Conservation (phyloP, 2,888 invertebrate species). For the Drosophila subsilvestris region DNA sequence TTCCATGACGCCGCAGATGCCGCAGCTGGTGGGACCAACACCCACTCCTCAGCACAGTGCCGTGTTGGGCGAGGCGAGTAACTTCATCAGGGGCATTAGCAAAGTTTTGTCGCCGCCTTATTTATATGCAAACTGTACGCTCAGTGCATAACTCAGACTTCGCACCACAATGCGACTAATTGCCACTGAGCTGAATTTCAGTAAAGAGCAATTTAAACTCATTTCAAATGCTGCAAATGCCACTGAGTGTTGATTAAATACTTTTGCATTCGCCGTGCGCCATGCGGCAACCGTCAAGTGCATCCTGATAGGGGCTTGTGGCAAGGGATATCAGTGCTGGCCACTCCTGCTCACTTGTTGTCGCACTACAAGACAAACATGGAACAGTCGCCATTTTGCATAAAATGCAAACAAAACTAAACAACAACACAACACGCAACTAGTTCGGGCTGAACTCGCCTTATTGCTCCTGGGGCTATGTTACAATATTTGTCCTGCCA, state of each 20-base stretch:
- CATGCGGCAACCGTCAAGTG: constrained; percentile 37
- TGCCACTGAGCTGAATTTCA: constrained; percentile 20
- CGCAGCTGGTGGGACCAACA: background rate
- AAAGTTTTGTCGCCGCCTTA: constrained; percentile 48
- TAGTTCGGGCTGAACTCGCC: constrained; percentile 33
- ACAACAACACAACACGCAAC: constrained; percentile 41
- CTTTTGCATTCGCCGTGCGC: constrained; percentile 21
- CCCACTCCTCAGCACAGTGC: too few relatives aligned
- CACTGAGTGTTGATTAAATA: constrained; percentile 66
- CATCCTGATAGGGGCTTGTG: constrained; percentile 34
- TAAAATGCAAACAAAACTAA: constrained; percentile 41
- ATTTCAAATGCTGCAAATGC: constrained; percentile 20
- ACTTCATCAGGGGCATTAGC: constrained; percentile 60
- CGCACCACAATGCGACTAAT: constrained; percentile 62
- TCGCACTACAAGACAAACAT: constrained; percentile 39
- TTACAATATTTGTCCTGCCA: constrained; percentile 53
- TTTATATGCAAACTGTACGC: constrained; percentile 59
- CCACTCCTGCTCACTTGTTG: constrained; percentile 34
- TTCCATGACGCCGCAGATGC: constrained; percentile 28
- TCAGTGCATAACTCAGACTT: constrained; percentile 16
- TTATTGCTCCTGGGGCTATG: constrained; percentile 53
- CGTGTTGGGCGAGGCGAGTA: constrained; percentile 17
- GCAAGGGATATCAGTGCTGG: constrained; percentile 35
- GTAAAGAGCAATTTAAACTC: constrained; percentile 24
- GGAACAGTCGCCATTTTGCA: constrained; percentile 33